Percentiles rank a stretch among this genome's conserved stretches.
phyloP scores from a whole-genome alignment of 2,113 vertebrate genomes.

The Cheilinus undulatus region DNA sequence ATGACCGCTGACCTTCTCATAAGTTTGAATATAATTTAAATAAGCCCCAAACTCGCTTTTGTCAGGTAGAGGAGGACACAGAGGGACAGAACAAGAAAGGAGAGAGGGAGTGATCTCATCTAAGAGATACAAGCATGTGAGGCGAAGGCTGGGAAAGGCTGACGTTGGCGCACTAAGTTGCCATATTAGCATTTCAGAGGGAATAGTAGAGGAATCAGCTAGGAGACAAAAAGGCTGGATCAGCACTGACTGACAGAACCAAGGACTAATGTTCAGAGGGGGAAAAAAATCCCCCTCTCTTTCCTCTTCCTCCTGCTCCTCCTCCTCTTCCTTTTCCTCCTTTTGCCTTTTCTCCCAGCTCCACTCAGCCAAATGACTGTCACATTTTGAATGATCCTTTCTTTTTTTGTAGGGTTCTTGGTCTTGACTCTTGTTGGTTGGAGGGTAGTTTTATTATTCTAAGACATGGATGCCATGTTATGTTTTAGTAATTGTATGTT shows the following conservation, averaged over 20 bases:
- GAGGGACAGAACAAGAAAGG: background rate
- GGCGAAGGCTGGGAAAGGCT: conserved; percentile 62
- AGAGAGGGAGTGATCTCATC: conserved; percentile 43
- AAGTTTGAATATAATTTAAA: conserved; percentile 52
- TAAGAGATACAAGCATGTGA: conserved; percentile 63
- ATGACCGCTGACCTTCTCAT: conserved; percentile 50
- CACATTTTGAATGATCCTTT: conserved; percentile 27
- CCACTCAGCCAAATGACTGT: conserved; percentile 50
- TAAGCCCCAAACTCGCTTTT: conserved; percentile 24
- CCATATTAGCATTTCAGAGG: conserved; percentile 81
- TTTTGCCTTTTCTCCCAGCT: conserved; percentile 40
- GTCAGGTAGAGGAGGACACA: conserved; percentile 1
- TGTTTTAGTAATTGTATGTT: too few relatives aligned
- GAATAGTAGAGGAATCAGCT: conserved; percentile 70
- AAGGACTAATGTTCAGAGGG: conserved; percentile 66
- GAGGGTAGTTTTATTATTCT: background rate
- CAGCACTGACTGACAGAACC: conserved; percentile 74
- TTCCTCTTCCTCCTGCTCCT: conserved; percentile 15
- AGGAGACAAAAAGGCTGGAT: conserved; percentile 76
- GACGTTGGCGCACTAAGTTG: conserved; percentile 63
- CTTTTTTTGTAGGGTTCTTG: conserved; percentile 14
- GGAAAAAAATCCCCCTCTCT: conserved; percentile 24
- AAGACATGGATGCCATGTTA: too few relatives aligned
- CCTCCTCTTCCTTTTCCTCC: conserved; percentile 23
- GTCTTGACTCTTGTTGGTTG: conserved; percentile 40